Evolutionary conservation across 2,888 invertebrate genomes (phyloP).

Genomic region (Phengaris arion): DNA sequence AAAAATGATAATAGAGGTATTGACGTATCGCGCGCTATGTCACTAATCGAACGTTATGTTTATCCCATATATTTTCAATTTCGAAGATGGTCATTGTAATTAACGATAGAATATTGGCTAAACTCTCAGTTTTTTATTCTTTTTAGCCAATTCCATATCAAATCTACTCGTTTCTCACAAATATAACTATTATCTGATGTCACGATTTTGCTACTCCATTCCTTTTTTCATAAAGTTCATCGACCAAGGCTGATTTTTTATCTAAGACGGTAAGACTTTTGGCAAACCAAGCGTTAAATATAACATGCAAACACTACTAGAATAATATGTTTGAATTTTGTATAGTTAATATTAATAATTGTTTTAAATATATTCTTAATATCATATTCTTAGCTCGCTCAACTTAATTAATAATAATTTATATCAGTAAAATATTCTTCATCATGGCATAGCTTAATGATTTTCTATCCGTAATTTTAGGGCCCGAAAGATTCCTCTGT

Average conservation of each 20-base stretch:
- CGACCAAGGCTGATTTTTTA: slow-evolving; percentile 26
- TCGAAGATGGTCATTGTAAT: no score
- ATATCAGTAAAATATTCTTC: neutral
- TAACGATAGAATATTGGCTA: no score
- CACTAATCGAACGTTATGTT: no score
- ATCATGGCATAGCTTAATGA: no score
- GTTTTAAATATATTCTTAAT: neutral
- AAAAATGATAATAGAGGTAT: no score
- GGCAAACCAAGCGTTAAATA: neutral
- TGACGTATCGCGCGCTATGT: no score
- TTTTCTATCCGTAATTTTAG: no score
- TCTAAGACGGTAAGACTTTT: neutral
- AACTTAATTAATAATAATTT: neutral
- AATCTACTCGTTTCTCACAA: slow-evolving; percentile 5
- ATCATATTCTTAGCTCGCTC: neutral
- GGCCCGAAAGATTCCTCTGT: no score
- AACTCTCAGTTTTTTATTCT: no score
- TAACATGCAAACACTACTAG: slow-evolving; percentile 3
- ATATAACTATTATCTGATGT: neutral
- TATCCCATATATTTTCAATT: no score
- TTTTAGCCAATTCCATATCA: no score
- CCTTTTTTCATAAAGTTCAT: slow-evolving; percentile 15
- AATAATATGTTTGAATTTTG: neutral
- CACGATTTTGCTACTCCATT: slow-evolving; percentile 20
- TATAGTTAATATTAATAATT: neutral